These are phyloP conservation scores for Ornithoptera priamus DNA, from an alignment of 2,888 invertebrate species.

Conservation along the genomic window DNA sequence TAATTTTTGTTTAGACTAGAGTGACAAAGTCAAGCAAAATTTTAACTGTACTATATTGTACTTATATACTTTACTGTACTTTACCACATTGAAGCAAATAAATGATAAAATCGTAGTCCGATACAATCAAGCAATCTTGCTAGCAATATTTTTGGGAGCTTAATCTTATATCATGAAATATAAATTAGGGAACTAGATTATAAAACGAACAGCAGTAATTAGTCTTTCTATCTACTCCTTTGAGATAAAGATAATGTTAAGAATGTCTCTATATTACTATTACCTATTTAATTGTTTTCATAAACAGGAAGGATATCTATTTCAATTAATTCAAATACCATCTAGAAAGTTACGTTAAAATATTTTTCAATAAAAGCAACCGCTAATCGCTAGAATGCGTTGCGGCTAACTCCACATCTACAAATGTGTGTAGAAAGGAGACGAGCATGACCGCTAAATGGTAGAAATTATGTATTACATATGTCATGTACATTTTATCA, in stretches of 20 bases:
- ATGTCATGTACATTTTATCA: neutral
- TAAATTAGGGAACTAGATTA: too few relatives aligned
- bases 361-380: conserved; percentile 8
- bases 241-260: too few relatives aligned
- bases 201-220: too few relatives aligned
- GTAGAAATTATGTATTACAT: neutral
- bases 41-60: neutral
- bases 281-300: neutral
- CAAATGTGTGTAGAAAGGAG: neutral
- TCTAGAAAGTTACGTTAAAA: neutral
- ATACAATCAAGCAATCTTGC: too few relatives aligned
- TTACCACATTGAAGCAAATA: too few relatives aligned
- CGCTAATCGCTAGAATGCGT: neutral
- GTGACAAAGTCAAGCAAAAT: neutral
- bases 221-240: too few relatives aligned
- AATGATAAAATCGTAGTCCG: too few relatives aligned
- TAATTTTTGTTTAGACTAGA: neutral
- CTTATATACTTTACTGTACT: neutral
- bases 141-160: too few relatives aligned
- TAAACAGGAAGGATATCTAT: neutral
- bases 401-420: neutral
- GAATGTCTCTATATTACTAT: too few relatives aligned
- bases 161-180: too few relatives aligned
- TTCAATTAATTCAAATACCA: conserved; percentile 4
- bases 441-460: neutral